phyloP scores from a whole-genome alignment of 2,113 vertebrate species.

The Coptodon rendalli region DNA sequence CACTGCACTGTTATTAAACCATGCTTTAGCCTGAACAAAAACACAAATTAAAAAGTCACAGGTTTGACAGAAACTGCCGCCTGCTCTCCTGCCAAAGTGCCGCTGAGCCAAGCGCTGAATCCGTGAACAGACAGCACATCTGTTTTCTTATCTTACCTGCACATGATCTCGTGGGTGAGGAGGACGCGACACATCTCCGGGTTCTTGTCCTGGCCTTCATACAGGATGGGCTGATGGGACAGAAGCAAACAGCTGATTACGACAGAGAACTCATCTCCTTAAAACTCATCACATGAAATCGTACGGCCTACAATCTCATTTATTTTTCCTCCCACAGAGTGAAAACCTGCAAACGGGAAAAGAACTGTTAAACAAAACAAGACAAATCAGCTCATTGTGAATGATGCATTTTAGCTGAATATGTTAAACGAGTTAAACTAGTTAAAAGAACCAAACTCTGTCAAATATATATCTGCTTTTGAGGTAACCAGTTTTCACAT shows the following conservation, averaged over 20 bases:
- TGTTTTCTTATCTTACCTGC: constrained; percentile 70
- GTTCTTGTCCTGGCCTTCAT: constrained; percentile 97
- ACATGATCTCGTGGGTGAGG: constrained; percentile 94
- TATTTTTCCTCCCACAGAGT: background rate
- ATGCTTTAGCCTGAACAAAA: background rate
- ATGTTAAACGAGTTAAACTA: background rate
- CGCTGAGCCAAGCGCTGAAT: background rate
- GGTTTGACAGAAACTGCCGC: background rate
- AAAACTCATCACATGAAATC: background rate
- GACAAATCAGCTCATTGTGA: background rate
- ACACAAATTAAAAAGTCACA: background rate
- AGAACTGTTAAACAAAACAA: background rate
- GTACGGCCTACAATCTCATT: background rate
- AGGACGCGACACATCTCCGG: constrained; percentile 96
- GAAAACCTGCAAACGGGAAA: background rate
- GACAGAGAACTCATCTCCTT: background rate
- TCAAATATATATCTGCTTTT: background rate
- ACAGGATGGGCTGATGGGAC: constrained; percentile 82
- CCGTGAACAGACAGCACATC: background rate
- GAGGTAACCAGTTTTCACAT: background rate
- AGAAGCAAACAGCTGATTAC: background rate
- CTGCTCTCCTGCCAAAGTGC: background rate
- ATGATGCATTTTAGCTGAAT: background rate
- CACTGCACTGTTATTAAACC: background rate
- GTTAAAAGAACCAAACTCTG: background rate